Percentiles rank a stretch among this genome's conserved stretches.
Evolutionary conservation across 2,888 invertebrate genomes (phyloP).

Genomic region (Liodrosophila aerea): DNA sequence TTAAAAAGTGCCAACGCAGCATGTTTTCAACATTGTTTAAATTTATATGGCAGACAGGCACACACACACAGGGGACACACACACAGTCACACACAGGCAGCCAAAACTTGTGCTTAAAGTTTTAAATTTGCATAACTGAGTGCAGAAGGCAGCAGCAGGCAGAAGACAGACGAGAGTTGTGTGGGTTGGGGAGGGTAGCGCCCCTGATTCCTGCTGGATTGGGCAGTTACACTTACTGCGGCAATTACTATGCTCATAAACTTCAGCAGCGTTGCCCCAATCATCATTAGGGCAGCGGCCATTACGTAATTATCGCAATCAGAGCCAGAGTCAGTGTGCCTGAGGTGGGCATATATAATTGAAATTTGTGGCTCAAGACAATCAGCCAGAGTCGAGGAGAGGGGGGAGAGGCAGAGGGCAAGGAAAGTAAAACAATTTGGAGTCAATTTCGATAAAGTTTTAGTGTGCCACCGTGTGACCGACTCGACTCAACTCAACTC

Average conservation of each 20-base stretch:
- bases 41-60: conserved; percentile 63
- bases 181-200: background rate
- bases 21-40: conserved; percentile 77
- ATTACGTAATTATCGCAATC: conserved; percentile 78
- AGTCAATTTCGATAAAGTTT: conserved; percentile 77
- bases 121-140: conserved; percentile 70
- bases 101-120: conserved; percentile 68
- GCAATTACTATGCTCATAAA: conserved; percentile 71
- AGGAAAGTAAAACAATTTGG: conserved; percentile 61
- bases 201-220: background rate
- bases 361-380: conserved; percentile 63
- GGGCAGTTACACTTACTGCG: conserved; percentile 47
- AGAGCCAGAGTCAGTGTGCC: conserved; percentile 33
- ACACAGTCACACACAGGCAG: conserved; percentile 17
- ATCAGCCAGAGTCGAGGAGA: conserved; percentile 13
- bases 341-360: conserved; percentile 60
- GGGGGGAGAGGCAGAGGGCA: background rate
- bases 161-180: background rate
- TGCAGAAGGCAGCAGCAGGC: conserved; percentile 28
- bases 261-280: conserved; percentile 50
- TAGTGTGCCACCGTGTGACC: conserved; percentile 31
- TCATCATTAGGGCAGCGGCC: conserved; percentile 71
- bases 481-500: background rate
- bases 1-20: conserved; percentile 76
- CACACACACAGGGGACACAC: conserved; percentile 11